Percentiles rank a stretch among this genome's conserved stretches.
Conservation (phyloP, 2,113 vertebrate genomes). For the Xenus cinereus region DNA sequence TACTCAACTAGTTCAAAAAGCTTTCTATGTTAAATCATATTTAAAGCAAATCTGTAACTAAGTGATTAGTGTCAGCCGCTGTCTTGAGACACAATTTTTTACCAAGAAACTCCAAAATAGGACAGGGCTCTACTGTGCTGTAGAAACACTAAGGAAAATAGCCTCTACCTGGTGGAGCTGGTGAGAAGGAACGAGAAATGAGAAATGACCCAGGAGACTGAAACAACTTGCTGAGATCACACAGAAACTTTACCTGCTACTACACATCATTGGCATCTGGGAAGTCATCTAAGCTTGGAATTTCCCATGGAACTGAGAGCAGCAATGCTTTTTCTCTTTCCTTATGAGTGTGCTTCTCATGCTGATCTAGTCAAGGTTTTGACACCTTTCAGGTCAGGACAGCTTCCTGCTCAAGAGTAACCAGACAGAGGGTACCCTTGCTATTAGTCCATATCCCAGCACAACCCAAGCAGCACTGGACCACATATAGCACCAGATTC, state of each 20-base stretch:
- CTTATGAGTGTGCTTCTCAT: neutral
- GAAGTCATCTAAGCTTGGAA: neutral
- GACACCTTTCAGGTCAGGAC: neutral
- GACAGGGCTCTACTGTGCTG: neutral
- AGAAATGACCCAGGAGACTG: neutral
- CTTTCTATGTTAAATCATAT: neutral
- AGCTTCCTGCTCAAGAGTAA: neutral
- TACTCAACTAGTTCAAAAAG: neutral
- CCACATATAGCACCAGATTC: neutral
- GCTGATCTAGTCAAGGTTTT: neutral
- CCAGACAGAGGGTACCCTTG: neutral
- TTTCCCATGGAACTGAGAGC: neutral
- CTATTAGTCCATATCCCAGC: neutral
- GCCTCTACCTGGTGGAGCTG: neutral
- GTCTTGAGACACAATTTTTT: neutral
- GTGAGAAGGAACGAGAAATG: neutral
- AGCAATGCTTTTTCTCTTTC: neutral
- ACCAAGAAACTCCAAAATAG: neutral
- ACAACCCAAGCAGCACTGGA: neutral
- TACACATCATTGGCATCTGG: neutral
- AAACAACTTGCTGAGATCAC: neutral
- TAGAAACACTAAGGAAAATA: neutral
- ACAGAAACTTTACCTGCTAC: neutral
- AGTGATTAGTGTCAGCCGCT: neutral
- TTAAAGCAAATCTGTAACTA: neutral